Evolutionary conservation across 2,113 vertebrate species (phyloP), one percentile per base, ranked within the genome.

Genomic region (Chaetops frenatus): DNA sequence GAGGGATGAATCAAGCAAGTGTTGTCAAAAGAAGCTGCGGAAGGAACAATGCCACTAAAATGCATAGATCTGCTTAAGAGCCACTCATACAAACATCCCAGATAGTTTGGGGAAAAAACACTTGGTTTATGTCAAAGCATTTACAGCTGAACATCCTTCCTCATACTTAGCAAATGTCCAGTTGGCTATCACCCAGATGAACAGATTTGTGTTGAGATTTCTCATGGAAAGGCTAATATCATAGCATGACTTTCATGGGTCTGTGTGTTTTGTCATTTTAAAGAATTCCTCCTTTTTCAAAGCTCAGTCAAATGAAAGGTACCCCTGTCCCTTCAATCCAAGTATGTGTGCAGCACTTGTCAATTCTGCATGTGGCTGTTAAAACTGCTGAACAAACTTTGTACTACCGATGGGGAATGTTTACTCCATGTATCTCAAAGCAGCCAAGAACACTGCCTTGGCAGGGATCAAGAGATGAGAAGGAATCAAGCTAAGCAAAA

Each of bases 91-190:
- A 95, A 92, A 95, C 78, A 92, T 50, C 22, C 38, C 82, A 85
- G 54, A 76, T 5, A 87, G 61, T 51, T 6, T 71, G 11, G 38
- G 44, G 15, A 13, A 42, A 83, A 90, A 83, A 14, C 83, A 91
- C 72, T 95, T 87, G 66, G 62, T 96, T 91, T 88, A 84, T 86
- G 83, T 90, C 94, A 96, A 95, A 94, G 91, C 62, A 92, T 92
- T 94, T 90, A 88, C 53, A 94, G 62, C n/a, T 57, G 67, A 95
- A 81, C 57, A 91, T 82, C 77, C 56, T 90, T 58, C 38, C 58
- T 82, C 92, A 91, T 62, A n/a, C 35, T 85, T 56, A 54, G 78
- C 67, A 84, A 92, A 92, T 42, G 44, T 80, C 90, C 92, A 94
- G 62, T 74, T 96, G 95, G 93, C 89, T 90, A 33, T n/a, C 19